phyloP scores from a whole-genome alignment of 1,140 invertebrate species.

The Tetramorium simillimum region DNA sequence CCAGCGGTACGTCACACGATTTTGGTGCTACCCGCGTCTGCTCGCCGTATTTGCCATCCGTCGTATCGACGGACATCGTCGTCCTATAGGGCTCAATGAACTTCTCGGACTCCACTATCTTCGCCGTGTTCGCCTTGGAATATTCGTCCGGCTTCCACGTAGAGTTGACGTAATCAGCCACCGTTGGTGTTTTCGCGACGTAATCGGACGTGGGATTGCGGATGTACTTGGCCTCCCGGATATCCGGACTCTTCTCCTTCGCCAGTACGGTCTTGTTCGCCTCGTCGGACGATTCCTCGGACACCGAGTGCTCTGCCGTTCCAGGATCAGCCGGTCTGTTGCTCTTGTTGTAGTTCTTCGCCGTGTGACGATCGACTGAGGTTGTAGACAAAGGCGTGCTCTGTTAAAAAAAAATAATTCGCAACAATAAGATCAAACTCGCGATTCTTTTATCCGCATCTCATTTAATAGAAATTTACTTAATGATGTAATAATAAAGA shows the following conservation, averaged over 20 bases:
- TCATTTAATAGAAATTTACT: not conserved
- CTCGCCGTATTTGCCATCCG: slow-evolving; percentile 65
- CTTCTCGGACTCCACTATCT: slow-evolving; percentile 83
- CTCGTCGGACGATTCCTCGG: slow-evolving; percentile 77
- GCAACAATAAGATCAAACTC: not conserved
- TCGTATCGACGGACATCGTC: slow-evolving; percentile 46
- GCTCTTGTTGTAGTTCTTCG: slow-evolving; percentile 70
- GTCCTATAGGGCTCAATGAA: slow-evolving; percentile 79
- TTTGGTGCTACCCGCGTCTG: slow-evolving; percentile 57
- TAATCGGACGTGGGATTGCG: slow-evolving; percentile 81
- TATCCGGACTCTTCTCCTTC: slow-evolving; percentile 81
- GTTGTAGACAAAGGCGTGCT: slow-evolving; percentile 69
- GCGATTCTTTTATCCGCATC: not conserved
- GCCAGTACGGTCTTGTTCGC: slow-evolving; percentile 78
- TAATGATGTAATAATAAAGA: not conserved
- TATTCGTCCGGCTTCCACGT: slow-evolving; percentile 84
- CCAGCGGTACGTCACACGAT: slow-evolving; percentile 78
- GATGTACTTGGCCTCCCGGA: slow-evolving; percentile 83
- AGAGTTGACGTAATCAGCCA: slow-evolving; percentile 83
- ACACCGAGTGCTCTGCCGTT: slow-evolving; percentile 71
- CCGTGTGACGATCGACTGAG: slow-evolving; percentile 69
- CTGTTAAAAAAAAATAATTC: slow-evolving; percentile 54
- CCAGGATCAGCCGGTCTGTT: slow-evolving; percentile 65
- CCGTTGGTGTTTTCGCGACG: slow-evolving; percentile 78
- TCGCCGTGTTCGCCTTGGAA: slow-evolving; percentile 82